Percentiles rank a stretch among this genome's conserved stretches.
Evolutionary conservation across 2,113 vertebrate species (phyloP).

Genomic region (Myrmecobius fasciatus): DNA sequence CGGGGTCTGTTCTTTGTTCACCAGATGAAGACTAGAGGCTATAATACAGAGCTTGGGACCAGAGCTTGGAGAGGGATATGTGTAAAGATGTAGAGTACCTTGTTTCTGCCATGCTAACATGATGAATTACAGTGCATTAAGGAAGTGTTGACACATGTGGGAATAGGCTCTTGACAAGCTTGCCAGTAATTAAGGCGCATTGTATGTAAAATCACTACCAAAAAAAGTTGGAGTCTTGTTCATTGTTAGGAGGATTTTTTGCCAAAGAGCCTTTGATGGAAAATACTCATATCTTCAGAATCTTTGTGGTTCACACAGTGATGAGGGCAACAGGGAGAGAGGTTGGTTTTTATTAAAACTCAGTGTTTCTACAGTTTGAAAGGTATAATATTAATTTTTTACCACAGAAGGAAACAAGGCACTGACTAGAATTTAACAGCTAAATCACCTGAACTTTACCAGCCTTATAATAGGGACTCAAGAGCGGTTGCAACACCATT

Average conservation of each 20-base stretch:
- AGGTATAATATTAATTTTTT: constrained; percentile 70
- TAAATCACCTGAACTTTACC: constrained; percentile 69
- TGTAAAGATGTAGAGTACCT: constrained; percentile 80
- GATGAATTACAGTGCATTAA: constrained; percentile 86
- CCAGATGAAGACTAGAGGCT: constrained; percentile 78
- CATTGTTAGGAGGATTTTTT: constrained; percentile 79
- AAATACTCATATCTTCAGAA: constrained; percentile 86
- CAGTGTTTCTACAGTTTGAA: constrained; percentile 65
- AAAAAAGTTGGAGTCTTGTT: constrained; percentile 80
- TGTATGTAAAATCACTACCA: constrained; percentile 85
- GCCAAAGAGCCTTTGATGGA: constrained; percentile 84
- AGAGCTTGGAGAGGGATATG: constrained; percentile 80
- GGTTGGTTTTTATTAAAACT: constrained; percentile 69
- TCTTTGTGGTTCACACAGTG: constrained; percentile 81
- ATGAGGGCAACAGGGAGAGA: constrained; percentile 75
- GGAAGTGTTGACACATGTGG: constrained; percentile 86
- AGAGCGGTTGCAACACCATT: not conserved
- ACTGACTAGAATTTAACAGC: constrained; percentile 52
- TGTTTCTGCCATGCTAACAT: constrained; percentile 85
- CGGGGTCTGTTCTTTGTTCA: constrained; percentile 81
- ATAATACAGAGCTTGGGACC: constrained; percentile 79
- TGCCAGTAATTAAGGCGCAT: constrained; percentile 87
- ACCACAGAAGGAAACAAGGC: not conserved
- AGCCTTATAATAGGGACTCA: not conserved
- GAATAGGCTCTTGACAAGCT: constrained; percentile 83